Conservation (phyloP, 2,113 vertebrate genomes). For the Campylomormyrus tamandua region DNA sequence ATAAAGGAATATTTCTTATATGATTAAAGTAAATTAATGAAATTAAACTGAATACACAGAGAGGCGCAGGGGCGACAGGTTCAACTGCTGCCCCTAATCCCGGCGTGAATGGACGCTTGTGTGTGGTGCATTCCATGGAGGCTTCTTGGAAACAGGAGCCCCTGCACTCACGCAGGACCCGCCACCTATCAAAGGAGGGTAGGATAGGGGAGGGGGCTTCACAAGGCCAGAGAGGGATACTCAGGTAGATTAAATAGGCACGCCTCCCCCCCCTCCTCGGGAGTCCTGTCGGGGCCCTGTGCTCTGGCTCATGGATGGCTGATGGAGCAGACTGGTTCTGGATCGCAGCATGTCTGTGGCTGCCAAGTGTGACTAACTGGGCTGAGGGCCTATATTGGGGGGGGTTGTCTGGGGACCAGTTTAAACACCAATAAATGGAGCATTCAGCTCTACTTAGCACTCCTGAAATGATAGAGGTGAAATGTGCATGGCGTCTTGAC, state of each 20-base stretch:
- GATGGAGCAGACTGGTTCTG: constrained; percentile 8
- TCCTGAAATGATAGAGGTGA: not conserved
- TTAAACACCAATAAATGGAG: constrained; percentile 9
- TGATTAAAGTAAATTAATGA: not conserved
- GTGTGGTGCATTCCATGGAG: constrained; percentile 57
- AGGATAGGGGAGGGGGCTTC: not conserved
- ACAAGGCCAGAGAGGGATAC: not conserved
- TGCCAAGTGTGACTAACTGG: not conserved
- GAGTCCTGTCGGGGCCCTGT: not conserved
- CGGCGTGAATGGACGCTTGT: constrained; percentile 54
- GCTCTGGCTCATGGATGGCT: constrained; percentile 21
- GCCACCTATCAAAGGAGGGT: constrained; percentile 19
- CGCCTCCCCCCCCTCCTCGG: not conserved
- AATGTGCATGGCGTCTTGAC: not conserved
- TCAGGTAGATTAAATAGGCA: not conserved
- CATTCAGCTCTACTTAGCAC: constrained; percentile 2
- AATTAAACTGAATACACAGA: constrained; percentile 15
- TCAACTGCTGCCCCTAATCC: constrained; percentile 52
- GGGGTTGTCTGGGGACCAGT: not conserved
- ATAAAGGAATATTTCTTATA: not conserved
- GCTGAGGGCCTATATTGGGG: not conserved
- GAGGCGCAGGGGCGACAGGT: constrained; percentile 28
- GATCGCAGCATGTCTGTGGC: not conserved
- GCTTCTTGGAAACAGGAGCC: constrained; percentile 54
- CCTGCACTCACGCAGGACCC: constrained; percentile 42